These are phyloP conservation scores for Myoxocephalus aenaeus DNA, from an alignment of 2,797 vertebrate species.

Conservation along the genomic window DNA sequence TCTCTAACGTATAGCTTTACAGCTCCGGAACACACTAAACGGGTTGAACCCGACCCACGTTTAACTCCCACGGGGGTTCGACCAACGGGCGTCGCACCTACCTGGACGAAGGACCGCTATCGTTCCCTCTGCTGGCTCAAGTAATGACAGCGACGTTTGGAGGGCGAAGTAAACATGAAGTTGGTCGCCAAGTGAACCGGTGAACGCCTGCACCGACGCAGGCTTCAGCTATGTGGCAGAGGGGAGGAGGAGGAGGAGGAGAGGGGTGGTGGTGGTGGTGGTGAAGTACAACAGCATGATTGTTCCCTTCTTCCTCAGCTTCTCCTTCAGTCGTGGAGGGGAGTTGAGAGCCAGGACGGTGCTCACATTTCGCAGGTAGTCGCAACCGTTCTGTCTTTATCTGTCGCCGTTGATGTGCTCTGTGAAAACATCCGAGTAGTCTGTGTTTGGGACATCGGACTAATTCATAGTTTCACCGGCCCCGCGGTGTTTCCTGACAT, in stretches of 20 bases:
- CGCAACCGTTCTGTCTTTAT: background rate
- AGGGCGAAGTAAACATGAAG: constrained; percentile 64
- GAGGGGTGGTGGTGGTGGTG: constrained; percentile 42
- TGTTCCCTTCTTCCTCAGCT: constrained; percentile 69
- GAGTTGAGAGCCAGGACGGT: constrained; percentile 27
- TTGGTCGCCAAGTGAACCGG: constrained; percentile 43
- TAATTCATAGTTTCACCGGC: background rate
- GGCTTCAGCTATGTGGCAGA: constrained; percentile 76
- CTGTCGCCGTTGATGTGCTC: background rate
- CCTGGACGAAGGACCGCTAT: constrained; percentile 34
- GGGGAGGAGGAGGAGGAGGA: constrained; percentile 57
- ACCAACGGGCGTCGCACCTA: constrained; percentile 9
- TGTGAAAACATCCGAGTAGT: background rate
- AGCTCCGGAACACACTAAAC: background rate
- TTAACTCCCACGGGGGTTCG: background rate
- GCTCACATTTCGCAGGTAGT: constrained; percentile 51
- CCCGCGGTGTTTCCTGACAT: constrained; percentile 19
- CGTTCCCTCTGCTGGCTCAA: background rate
- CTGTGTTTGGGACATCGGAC: constrained; percentile 3
- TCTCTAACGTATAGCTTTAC: constrained; percentile 27
- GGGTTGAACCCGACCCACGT: constrained; percentile 9
- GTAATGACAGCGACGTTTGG: background rate
- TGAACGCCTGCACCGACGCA: constrained; percentile 58
- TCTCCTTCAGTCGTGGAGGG: constrained; percentile 48
- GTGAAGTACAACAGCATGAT: constrained; percentile 77